A percentile compares a stretch with the other conserved stretches of the same genome.
Evolutionary conservation across 2,113 vertebrate species (phyloP).

Genomic region (Corythoichthys haematopterus): DNA sequence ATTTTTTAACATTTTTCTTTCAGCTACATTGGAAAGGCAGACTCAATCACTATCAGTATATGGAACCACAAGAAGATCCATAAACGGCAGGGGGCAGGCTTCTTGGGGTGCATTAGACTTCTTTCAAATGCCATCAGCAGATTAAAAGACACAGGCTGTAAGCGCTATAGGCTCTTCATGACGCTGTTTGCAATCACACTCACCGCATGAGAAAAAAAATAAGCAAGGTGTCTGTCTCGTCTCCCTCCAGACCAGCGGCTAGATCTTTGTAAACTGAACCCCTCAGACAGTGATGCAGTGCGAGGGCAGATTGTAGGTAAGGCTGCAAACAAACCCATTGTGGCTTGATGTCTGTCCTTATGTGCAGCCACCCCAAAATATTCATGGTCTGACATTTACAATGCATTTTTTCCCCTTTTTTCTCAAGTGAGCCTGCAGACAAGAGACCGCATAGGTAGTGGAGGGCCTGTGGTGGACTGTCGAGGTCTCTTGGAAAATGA

Average conservation of each 20-base stretch:
- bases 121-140: slow-evolving; percentile 96
- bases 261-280: slow-evolving; percentile 98
- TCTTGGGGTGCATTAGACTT: slow-evolving; percentile 93
- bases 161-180: slow-evolving; percentile 21
- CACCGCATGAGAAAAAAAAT: background rate
- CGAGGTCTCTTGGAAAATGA: slow-evolving; percentile 92
- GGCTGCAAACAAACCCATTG: slow-evolving; percentile 31
- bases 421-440: slow-evolving; percentile 93
- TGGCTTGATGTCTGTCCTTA: background rate
- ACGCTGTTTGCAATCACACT: background rate
- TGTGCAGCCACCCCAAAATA: slow-evolving; percentile 1
- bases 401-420: background rate
- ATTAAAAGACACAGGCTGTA: slow-evolving; percentile 97
- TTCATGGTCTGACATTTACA: slow-evolving; percentile 19
- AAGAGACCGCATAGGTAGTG: slow-evolving; percentile 89
- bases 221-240: background rate
- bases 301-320: slow-evolving; percentile 97
- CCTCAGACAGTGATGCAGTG: slow-evolving; percentile 93
- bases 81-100: slow-evolving; percentile 95
- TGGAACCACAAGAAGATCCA: slow-evolving; percentile 99
- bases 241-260: slow-evolving; percentile 88
- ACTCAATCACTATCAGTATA: slow-evolving; percentile 97
- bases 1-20: slow-evolving; percentile 1
- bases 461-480: slow-evolving; percentile 94
- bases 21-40: slow-evolving; percentile 93